Evolutionary conservation across 2,888 invertebrate species (phyloP).

Genomic region (Pimpla rufipes): DNA sequence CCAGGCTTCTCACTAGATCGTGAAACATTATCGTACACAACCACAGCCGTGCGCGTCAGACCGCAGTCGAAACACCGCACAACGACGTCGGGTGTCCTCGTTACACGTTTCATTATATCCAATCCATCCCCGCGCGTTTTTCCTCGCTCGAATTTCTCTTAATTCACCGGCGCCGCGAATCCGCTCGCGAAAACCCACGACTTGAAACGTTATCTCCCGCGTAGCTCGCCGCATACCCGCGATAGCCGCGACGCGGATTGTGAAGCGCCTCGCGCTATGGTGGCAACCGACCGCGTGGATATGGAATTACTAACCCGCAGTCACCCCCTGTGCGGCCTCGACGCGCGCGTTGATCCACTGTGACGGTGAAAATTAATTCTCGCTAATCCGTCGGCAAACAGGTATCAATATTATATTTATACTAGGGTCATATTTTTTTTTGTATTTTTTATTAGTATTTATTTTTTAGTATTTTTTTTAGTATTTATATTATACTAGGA

Average conservation of each 20-base stretch:
- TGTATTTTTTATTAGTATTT: too few species aligned
- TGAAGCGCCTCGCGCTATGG: slow-evolving; percentile 28
- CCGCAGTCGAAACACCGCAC: slow-evolving; percentile 37
- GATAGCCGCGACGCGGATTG: slow-evolving; percentile 38
- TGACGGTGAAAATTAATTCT: slow-evolving; percentile 36
- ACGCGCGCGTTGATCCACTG: slow-evolving; percentile 8
- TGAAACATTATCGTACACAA: slow-evolving; percentile 55
- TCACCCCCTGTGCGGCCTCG: neutral
- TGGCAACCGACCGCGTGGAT: slow-evolving; percentile 58
- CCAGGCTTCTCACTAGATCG: slow-evolving; percentile 56
- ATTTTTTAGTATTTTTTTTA: too few species aligned
- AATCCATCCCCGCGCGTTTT: slow-evolving; percentile 24
- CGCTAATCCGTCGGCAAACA: slow-evolving; percentile 17
- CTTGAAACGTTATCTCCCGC: slow-evolving; percentile 62
- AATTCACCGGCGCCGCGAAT: neutral
- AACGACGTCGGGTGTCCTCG: slow-evolving; percentile 12
- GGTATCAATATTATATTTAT: neutral
- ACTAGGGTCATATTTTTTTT: too few species aligned
- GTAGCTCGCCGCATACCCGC: slow-evolving; percentile 51
- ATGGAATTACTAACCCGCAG: slow-evolving; percentile 50
- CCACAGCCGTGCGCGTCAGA: slow-evolving; percentile 9
- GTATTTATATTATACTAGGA: too few species aligned
- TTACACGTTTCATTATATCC: slow-evolving; percentile 56
- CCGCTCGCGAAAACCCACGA: slow-evolving; percentile 22
- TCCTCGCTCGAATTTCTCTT: neutral